These are phyloP conservation scores for Drosophila erecta DNA, from an alignment of 1,140 invertebrate species.

Conservation along the genomic window DNA sequence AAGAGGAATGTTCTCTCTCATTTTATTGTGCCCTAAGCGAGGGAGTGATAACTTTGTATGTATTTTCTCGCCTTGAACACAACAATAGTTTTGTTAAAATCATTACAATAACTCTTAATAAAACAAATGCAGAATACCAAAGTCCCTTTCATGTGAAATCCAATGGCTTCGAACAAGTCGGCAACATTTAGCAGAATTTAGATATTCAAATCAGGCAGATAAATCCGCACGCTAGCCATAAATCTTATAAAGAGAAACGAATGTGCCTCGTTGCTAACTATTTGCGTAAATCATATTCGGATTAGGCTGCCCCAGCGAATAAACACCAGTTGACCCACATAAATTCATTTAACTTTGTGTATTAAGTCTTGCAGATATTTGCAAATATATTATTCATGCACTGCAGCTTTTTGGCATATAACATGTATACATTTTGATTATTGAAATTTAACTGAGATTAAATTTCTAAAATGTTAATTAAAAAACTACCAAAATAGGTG, in stretches of 20 bases:
- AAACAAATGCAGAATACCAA: neutral
- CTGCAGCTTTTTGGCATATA: too few relatives aligned
- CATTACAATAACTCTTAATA: neutral
- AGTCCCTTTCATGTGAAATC: neutral
- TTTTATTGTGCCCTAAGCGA: too few relatives aligned
- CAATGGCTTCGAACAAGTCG: conserved; percentile 1
- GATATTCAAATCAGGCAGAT: conserved; percentile 11
- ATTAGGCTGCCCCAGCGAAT: neutral
- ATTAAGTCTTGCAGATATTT: neutral
- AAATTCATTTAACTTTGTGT: neutral
- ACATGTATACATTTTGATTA: too few relatives aligned
- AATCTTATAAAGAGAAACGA: neutral
- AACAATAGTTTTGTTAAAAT: neutral
- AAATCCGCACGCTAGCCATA: neutral
- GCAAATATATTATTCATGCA: neutral
- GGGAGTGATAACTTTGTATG: too few relatives aligned
- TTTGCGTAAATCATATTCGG: conserved; percentile 3
- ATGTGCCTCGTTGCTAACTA: neutral
- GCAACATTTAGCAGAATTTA: neutral
- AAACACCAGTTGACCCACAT: neutral
- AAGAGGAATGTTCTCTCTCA: too few relatives aligned
- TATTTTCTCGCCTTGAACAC: too few relatives aligned
- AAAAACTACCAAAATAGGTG: neutral
- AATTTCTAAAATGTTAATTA: neutral
- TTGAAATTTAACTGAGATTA: too few relatives aligned